Evolutionary conservation across 2,113 vertebrate species (phyloP).

Genomic region (Pseudonaja textilis): DNA sequence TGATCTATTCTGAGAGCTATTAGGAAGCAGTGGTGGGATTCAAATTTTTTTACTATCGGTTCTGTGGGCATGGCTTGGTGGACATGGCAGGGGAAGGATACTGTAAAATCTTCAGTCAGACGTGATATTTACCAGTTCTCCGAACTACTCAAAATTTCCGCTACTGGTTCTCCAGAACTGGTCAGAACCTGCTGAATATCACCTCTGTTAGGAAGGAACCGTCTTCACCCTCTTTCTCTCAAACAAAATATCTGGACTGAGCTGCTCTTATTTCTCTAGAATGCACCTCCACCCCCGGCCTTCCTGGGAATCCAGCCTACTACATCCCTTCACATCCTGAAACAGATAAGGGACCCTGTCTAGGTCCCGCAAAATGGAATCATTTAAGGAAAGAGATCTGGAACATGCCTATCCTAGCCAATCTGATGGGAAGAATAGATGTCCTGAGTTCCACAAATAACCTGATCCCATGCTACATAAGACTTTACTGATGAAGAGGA

Average conservation of each 20-base stretch:
- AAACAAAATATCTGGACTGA: not conserved
- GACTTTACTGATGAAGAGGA: not conserved
- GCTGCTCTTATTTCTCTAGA: not conserved
- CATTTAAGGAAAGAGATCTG: not conserved
- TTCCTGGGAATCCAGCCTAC: not conserved
- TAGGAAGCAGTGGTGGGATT: not conserved
- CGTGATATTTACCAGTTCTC: no score
- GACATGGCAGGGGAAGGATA: no score
- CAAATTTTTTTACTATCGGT: no score
- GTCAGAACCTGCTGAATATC: no score
- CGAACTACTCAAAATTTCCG: no score
- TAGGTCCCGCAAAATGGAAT: not conserved
- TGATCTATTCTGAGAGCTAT: not conserved
- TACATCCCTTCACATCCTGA: not conserved
- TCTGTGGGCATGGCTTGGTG: no score
- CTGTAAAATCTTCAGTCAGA: no score
- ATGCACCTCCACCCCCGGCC: rapidly evolving
- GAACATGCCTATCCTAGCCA: not conserved
- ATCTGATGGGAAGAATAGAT: not conserved
- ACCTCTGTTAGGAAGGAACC: not conserved
- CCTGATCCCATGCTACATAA: not conserved
- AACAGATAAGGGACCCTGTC: not conserved
- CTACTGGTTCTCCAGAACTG: no score
- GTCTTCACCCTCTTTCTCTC: not conserved
- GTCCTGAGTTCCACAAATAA: not conserved